These are phyloP conservation scores for Mythimna ferrago DNA, from an alignment of 2,888 invertebrate genomes.

Conservation along the genomic window DNA sequence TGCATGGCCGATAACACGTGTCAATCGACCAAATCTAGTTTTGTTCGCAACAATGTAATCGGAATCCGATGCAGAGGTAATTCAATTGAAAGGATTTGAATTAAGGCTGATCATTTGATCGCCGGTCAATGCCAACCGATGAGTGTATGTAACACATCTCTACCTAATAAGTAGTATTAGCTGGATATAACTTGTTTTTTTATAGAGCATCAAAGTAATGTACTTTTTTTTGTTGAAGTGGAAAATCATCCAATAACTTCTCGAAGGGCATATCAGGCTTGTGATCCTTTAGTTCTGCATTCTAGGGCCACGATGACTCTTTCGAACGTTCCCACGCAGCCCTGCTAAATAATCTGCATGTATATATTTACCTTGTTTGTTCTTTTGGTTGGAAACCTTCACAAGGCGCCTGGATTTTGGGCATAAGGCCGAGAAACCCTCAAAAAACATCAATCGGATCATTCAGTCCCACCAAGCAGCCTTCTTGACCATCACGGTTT, in stretches of 20 bases:
- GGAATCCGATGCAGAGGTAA: conserved; percentile 18
- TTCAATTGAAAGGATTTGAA: conserved; percentile 50
- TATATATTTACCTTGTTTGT: neutral
- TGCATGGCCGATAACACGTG: conserved; percentile 7
- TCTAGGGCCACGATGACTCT: too few relatives aligned
- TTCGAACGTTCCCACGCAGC: too few relatives aligned
- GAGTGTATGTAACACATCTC: conserved; percentile 5
- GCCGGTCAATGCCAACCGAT: conserved; percentile 33
- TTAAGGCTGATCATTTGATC: conserved; percentile 42
- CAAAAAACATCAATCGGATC: too few relatives aligned
- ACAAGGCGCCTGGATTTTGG: neutral
- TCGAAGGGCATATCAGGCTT: too few relatives aligned
- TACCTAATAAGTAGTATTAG: neutral
- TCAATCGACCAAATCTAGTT: conserved; percentile 6
- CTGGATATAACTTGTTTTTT: too few relatives aligned
- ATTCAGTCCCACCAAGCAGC: too few relatives aligned
- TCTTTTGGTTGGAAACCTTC: neutral
- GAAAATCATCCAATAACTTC: too few relatives aligned
- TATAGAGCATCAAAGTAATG: too few relatives aligned
- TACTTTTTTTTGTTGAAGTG: too few relatives aligned
- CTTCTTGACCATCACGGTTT: neutral
- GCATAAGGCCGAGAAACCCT: too few relatives aligned
- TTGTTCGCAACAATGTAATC: conserved; percentile 12
- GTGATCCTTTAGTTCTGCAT: too few relatives aligned
- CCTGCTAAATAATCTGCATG: neutral